These are phyloP conservation scores for Iguana delicatissima DNA, from an alignment of 2,797 vertebrate genomes.

Conservation along the genomic window DNA sequence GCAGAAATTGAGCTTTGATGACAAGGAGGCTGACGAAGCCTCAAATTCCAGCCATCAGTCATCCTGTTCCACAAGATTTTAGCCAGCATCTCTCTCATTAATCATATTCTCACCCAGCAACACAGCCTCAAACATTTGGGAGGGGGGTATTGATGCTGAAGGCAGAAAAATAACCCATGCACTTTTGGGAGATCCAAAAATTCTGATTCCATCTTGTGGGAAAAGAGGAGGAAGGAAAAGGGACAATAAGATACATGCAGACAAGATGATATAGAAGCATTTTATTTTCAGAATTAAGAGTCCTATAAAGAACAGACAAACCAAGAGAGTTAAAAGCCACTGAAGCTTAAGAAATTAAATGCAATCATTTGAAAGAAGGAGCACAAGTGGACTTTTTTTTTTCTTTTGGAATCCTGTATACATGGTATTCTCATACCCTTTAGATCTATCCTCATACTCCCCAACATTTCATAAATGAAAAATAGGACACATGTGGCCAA, in stretches of 20 bases:
- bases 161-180: background rate
- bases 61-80: conserved; percentile 14
- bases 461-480: no score
- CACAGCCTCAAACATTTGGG: background rate
- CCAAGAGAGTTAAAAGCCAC: background rate
- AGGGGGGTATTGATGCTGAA: background rate
- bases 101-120: conserved; percentile 12
- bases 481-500: no score
- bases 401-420: background rate
- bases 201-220: background rate
- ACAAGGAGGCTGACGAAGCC: conserved; percentile 12
- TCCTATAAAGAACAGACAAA: background rate
- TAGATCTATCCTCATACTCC: no score
- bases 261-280: background rate
- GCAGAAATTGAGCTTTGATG: conserved; percentile 37
- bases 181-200: conserved; percentile 9
- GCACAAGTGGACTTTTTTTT: background rate
- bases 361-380: background rate
- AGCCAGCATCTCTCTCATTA: conserved; percentile 28
- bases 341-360: background rate
- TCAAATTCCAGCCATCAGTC: conserved; percentile 34
- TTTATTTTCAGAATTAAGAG: background rate
- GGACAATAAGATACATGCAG: background rate
- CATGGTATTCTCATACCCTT: background rate
- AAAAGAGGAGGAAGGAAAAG: background rate